A percentile compares a stretch with the other conserved stretches of the same genome.
Conservation (phyloP, 2,113 vertebrate genomes). For the Stegostoma tigrinum region DNA sequence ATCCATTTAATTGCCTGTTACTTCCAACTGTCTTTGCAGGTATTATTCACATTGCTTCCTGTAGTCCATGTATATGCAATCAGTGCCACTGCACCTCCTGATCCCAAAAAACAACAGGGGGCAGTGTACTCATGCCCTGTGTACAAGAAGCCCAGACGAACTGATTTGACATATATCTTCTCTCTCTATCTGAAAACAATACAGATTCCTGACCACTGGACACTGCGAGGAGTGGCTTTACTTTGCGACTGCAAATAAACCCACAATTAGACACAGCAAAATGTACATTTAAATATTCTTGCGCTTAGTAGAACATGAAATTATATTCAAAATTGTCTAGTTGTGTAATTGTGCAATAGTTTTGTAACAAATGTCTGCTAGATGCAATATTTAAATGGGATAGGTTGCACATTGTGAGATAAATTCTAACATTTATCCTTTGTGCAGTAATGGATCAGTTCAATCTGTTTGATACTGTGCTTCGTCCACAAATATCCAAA, state of each 20-base stretch:
- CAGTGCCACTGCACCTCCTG: slow-evolving; percentile 46
- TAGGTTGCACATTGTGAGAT: background rate
- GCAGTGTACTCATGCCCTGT: slow-evolving; percentile 65
- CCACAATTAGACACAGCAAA: background rate
- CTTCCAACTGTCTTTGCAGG: slow-evolving; percentile 49
- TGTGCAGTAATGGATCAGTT: background rate
- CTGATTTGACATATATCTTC: slow-evolving; percentile 71
- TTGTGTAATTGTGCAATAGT: background rate
- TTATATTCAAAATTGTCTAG: background rate
- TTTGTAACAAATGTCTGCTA: background rate
- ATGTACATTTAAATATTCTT: background rate
- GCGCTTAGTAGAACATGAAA: background rate
- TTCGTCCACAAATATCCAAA: background rate
- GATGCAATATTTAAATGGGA: background rate
- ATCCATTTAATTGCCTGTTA: background rate
- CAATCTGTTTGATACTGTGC: background rate
- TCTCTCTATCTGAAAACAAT: slow-evolving; percentile 56
- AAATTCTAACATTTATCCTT: background rate
- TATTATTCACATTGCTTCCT: slow-evolving; percentile 68
- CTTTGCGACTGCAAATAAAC: slow-evolving; percentile 67
- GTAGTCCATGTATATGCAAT: slow-evolving; percentile 72
- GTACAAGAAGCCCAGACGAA: slow-evolving; percentile 68
- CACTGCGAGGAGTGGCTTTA: slow-evolving; percentile 63
- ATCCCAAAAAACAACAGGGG: slow-evolving; percentile 47
- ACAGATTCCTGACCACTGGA: slow-evolving; percentile 66